phyloP scores from a whole-genome alignment of 2,888 invertebrate species.

The Orthosia cruda region DNA sequence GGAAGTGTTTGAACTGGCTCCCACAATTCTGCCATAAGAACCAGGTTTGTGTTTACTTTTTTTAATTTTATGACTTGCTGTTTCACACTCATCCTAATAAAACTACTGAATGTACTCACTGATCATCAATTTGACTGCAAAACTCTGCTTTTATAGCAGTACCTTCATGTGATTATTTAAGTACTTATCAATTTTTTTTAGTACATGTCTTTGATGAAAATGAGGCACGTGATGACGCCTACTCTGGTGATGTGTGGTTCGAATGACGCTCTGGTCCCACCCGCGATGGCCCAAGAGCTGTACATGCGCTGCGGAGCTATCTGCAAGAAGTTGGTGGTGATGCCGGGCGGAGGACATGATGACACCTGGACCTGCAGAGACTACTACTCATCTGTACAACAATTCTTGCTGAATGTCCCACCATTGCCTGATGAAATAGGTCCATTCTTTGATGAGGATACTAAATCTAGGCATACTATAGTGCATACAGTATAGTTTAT shows the following conservation, averaged over 20 bases:
- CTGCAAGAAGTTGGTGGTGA: constrained; percentile 95
- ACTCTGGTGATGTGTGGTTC: constrained; percentile 97
- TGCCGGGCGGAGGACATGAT: constrained; percentile 97
- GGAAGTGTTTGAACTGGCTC: constrained; percentile 94
- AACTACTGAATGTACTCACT: neutral
- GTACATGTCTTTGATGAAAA: constrained; percentile 95
- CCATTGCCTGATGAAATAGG: constrained; percentile 79
- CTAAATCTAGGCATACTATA: constrained; percentile 73
- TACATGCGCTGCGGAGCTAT: constrained; percentile 94
- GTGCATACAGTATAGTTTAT: constrained; percentile 80
- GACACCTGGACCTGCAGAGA: constrained; percentile 98
- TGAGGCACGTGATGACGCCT: constrained; percentile 94
- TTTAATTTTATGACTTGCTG: neutral
- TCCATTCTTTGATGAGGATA: constrained; percentile 78
- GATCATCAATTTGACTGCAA: neutral
- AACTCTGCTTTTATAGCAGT: neutral
- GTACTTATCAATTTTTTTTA: constrained; percentile 80
- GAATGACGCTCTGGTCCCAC: constrained; percentile 97
- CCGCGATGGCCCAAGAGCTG: constrained; percentile 96
- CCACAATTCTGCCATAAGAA: constrained; percentile 97
- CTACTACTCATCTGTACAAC: constrained; percentile 93
- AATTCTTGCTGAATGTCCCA: constrained; percentile 88
- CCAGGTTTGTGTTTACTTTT: constrained; percentile 92
- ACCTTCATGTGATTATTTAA: neutral
- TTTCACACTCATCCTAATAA: neutral